A percentile compares a stretch with the other conserved stretches of the same genome.
Conservation (phyloP, 2,888 invertebrate genomes). For the Lobophora halterata region DNA sequence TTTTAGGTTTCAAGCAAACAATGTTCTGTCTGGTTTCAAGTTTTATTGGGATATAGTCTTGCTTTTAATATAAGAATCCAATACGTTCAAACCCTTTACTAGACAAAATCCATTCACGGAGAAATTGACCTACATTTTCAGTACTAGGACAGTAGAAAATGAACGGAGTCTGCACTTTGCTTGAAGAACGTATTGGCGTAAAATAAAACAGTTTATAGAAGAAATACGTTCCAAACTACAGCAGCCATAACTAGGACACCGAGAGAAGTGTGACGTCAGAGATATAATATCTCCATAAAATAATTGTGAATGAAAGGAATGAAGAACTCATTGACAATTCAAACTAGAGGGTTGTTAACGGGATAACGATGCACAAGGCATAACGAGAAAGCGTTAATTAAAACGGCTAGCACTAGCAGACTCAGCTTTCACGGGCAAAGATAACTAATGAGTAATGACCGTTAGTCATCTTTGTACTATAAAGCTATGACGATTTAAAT, state of each 20-base stretch:
- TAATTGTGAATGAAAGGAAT: constrained; percentile 36
- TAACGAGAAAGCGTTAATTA: constrained; percentile 12
- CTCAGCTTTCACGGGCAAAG: constrained; percentile 1
- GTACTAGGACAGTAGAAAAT: constrained; percentile 29
- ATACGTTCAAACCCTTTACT: constrained; percentile 38
- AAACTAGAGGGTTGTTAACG: constrained; percentile 17
- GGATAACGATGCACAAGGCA: constrained; percentile 22
- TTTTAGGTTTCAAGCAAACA: too few species aligned
- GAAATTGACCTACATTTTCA: constrained; percentile 44
- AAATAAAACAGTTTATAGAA: constrained; percentile 5
- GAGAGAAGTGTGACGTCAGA: constrained; percentile 48
- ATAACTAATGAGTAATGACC: too few species aligned
- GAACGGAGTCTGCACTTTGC: constrained; percentile 1
- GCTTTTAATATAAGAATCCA: too few species aligned
- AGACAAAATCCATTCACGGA: constrained; percentile 40
- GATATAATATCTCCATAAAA: constrained; percentile 40
- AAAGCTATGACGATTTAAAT: too few species aligned
- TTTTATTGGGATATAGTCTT: too few species aligned
- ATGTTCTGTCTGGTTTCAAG: too few species aligned
- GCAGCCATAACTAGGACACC: constrained; percentile 41
- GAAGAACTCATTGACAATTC: constrained; percentile 47
- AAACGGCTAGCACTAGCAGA: neutral
- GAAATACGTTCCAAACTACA: constrained; percentile 14
- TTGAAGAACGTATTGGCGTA: neutral
- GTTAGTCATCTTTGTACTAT: too few species aligned